Percentiles rank a stretch among this genome's conserved stretches.
These are phyloP conservation scores for Lucilia sericata DNA, from an alignment of 1,140 invertebrate genomes.

Conservation along the genomic window DNA sequence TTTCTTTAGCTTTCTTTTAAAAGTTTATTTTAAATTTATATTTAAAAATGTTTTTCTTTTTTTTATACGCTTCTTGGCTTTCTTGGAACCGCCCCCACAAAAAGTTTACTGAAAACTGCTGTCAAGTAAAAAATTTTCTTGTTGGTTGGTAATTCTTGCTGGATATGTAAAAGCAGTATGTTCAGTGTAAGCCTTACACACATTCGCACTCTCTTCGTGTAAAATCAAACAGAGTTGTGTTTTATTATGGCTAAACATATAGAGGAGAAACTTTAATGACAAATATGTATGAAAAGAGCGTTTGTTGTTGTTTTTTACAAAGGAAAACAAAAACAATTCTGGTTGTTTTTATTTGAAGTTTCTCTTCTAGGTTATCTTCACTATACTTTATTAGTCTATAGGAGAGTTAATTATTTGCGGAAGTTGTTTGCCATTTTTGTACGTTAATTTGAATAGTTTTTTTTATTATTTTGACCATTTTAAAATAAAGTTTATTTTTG, in stretches of 20 bases:
- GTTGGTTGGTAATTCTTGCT: conserved; percentile 17
- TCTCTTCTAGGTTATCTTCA: no score
- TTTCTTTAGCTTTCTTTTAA: neutral
- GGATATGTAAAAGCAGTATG: neutral
- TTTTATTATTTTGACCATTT: neutral
- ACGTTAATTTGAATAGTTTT: neutral
- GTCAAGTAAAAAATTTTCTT: neutral
- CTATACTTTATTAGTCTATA: no score
- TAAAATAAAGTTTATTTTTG: neutral
- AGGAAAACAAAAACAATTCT: neutral
- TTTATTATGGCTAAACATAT: neutral
- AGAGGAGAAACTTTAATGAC: no score
- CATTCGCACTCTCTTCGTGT: no score
- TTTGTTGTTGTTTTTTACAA: neutral
- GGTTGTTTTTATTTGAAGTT: no score
- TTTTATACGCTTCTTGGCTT: neutral
- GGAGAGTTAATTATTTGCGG: neutral
- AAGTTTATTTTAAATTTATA: neutral
- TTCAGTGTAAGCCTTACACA: neutral
- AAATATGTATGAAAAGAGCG: no score
- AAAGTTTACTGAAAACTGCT: conserved; percentile 30
- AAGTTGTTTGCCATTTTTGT: conserved; percentile 13
- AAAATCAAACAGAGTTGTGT: conserved; percentile 10
- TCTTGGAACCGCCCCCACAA: conserved; percentile 39
- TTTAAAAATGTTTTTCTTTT: neutral